Base-by-base conservation (phyloP, 2,113 vertebrate genomes). In the Aegithalos caudatus region DNA sequence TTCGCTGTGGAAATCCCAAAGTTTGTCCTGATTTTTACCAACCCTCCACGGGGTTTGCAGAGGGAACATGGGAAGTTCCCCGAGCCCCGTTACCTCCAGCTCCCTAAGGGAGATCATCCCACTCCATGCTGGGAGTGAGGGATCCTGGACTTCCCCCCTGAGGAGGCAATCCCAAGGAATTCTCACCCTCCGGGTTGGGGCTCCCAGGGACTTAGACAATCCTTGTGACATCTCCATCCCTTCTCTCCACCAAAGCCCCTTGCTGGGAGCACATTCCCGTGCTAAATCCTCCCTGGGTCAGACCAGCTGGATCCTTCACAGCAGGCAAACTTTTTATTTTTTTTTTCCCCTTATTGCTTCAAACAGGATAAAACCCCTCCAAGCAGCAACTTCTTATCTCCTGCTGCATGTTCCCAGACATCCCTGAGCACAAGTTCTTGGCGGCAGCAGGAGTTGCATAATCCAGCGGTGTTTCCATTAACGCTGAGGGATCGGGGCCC, bases 1-100 rank as follows among this genome's bases (percentile, higher is more conserved):
- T 48, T 69, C 8, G 0, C 45, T 2, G 8, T 6, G 5, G 24
- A 82, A 82, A 53, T 16, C 9, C 42, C 0, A 1, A 84, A 37
- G 29, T 71, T 28, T 28, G 25, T 20, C 64, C 51, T 18, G 3
- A 7, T n/a, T 58, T 53, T 53, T 44, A 37, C 23, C 71, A 33
- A 6, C 37, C 22, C 37, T 56, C 40, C 8, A 9, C 2, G 0
- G 37, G 14, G 66, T 47, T 69, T 53, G 50, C 28, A 65, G 33
- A 66, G 47, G 51, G 45, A 81, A 66, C 11, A 3, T 1, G 1
- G 1, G 2, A 33, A 35, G 18, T 20, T 47, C 33, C 27, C 42
- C 12, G 21, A 12, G 48, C 28, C 6, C 10, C 38, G 58, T 14
- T 4, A 7, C 29, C 1, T 14, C 23, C 2, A 0, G 42, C 40